Conservation (phyloP, 1,140 invertebrate species). For the Papilio polyxenes region DNA sequence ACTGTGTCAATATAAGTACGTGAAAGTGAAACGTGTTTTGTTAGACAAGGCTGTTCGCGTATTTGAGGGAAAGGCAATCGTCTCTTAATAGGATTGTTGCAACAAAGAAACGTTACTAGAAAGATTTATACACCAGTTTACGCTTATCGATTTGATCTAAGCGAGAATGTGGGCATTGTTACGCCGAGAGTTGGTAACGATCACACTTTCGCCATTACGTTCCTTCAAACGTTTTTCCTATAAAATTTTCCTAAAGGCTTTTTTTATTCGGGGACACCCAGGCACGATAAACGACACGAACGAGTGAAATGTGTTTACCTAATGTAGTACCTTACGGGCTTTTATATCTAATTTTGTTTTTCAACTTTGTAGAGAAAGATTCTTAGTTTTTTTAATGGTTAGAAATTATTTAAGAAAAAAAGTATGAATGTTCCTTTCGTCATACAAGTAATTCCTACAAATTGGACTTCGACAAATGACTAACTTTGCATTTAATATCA, state of each 20-base stretch:
- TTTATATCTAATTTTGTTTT: background rate
- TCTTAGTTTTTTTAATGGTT: background rate
- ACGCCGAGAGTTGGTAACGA: slow-evolving; percentile 56
- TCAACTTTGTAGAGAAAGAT: background rate
- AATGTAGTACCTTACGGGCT: slow-evolving; percentile 17
- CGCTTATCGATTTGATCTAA: slow-evolving; percentile 57
- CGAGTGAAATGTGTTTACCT: slow-evolving; percentile 41
- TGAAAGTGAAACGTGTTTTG: slow-evolving; percentile 47
- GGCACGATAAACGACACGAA: slow-evolving; percentile 38
- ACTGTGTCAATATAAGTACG: background rate
- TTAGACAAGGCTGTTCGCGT: slow-evolving; percentile 68
- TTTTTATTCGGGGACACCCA: slow-evolving; percentile 40
- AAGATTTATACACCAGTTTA: slow-evolving; percentile 63
- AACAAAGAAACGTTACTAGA: slow-evolving; percentile 63
- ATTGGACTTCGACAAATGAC: background rate
- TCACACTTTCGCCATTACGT: slow-evolving; percentile 54
- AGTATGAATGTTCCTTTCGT: background rate
- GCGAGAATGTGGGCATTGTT: slow-evolving; percentile 58
- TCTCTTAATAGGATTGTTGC: slow-evolving; percentile 57
- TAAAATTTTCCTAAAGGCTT: slow-evolving; percentile 56
- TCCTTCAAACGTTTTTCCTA: slow-evolving; percentile 51
- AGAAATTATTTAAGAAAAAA: background rate
- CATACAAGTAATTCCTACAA: background rate
- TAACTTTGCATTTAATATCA: background rate
- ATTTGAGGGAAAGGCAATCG: slow-evolving; percentile 60